These are phyloP conservation scores for Anoura caudifer DNA, from an alignment of 2,113 vertebrate species.

Conservation along the genomic window DNA sequence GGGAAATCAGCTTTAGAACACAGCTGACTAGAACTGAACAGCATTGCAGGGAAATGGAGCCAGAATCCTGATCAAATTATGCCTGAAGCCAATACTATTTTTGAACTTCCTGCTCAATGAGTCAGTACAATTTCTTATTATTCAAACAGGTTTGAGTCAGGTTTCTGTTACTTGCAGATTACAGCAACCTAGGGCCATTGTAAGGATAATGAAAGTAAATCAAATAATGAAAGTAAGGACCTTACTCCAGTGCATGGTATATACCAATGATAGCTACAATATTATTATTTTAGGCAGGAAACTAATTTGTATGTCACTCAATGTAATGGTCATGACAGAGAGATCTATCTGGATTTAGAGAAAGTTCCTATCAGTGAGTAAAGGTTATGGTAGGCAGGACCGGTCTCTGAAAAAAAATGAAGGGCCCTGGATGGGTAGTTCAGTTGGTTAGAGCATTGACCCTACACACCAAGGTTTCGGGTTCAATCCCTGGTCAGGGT, in stretches of 20 bases:
- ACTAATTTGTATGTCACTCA: neutral
- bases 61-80: neutral
- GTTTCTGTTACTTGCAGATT: neutral
- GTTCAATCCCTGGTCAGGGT: no score
- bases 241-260: neutral
- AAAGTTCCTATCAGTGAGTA: neutral
- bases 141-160: neutral
- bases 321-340: neutral
- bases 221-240: neutral
- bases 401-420: neutral
- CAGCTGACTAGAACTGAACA: neutral
- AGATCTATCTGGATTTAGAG: neutral
- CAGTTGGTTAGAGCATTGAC: no score
- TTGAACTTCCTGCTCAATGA: neutral
- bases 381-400: neutral
- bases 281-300: neutral
- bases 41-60: neutral
- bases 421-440: no score
- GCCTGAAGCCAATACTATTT: neutral
- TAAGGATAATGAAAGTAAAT: neutral
- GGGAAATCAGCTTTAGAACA: neutral
- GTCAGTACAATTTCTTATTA: neutral
- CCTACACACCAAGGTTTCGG: no score
- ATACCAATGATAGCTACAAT: neutral
- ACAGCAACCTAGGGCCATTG: neutral